Evolutionary conservation across 2,888 invertebrate species (phyloP).

Genomic region (Drosophila hamatofila): DNA sequence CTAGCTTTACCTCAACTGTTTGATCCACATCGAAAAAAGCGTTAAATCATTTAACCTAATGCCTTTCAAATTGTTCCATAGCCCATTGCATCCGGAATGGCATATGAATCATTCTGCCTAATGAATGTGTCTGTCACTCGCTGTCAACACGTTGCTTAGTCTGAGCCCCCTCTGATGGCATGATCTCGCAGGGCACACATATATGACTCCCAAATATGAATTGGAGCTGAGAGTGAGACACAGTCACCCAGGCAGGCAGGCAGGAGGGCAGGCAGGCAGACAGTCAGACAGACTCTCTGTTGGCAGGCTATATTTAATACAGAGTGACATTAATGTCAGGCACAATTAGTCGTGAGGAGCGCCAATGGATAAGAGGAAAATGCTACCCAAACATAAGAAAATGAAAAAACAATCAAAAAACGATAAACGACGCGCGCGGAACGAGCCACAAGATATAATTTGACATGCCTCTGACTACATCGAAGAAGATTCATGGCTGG

Average conservation of each 20-base stretch:
- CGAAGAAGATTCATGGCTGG: conserved; percentile 20
- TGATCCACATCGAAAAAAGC: conserved; percentile 39
- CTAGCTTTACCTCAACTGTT: conserved; percentile 30
- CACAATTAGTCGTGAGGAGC: conserved; percentile 67
- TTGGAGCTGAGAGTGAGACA: conserved; percentile 54
- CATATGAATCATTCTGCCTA: conserved; percentile 75
- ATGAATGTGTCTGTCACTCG: conserved; percentile 81
- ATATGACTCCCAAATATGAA: conserved; percentile 67
- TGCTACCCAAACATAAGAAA: conserved; percentile 39
- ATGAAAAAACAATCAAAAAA: conserved; percentile 72
- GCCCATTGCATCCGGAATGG: conserved; percentile 32
- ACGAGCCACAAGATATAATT: conserved; percentile 65
- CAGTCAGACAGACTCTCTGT: conserved; percentile 6
- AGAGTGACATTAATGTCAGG: conserved; percentile 75
- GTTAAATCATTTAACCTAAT: conserved; percentile 71
- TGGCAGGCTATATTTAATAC: conserved; percentile 71
- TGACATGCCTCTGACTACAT: conserved; percentile 52
- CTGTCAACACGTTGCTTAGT: conserved; percentile 78
- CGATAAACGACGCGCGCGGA: conserved; percentile 62
- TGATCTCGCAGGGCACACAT: conserved; percentile 23
- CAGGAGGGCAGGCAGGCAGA: neutral
- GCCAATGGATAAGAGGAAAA: conserved; percentile 54
- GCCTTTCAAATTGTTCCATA: conserved; percentile 55
- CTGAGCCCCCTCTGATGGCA: conserved; percentile 36
- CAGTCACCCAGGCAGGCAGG: neutral